Evolutionary conservation across 2,797 vertebrate genomes (phyloP), one percentile per base, ranked within the genome.

Genomic region (Gadopsis marmoratus): DNA sequence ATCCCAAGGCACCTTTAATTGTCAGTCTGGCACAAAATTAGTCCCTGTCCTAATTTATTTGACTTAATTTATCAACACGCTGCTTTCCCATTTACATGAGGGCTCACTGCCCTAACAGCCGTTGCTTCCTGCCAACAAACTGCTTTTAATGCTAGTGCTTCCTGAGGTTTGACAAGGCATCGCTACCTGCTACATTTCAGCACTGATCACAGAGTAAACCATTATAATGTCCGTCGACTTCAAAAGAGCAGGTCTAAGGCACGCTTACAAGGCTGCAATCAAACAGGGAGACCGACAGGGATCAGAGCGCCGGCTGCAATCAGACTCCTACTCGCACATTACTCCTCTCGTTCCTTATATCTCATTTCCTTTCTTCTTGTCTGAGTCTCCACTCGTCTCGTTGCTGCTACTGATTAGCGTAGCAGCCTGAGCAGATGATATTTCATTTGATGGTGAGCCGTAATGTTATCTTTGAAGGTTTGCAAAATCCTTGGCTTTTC

Each of bases 21-120:
- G 90, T 91, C 88, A 81, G 74, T 78, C 83, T 84, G 86, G 53
- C 72, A 76, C 86, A 88, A 87, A 91, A 86, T 71, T 68, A 88
- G 91, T 90, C 88, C 88, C 85, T 77, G 92, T 87, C 92, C 93
- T 90, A 83, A 89, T 93, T 94, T 86, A 80, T 89, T 78, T 76
- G 72, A 82, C 87, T 88, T 86, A 72, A 87, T 88, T 89, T 81
- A 89, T 91, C 86, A 92, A 87, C 85, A 90, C 35, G 9, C 73
- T 63, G 74, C 17, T 51, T 71, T 54, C 63, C 35, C 69, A 17
- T 53, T 77, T 73, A 76, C 87, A 81, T 14, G 63, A 79, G 84
- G 65, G 65, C 50, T 59, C 37, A 3, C 50, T 55, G 81, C 45
- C 12, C 21, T 6, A 55, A n/a, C 39, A 48, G 62, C 11, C 37